Percentiles rank a stretch among this genome's conserved stretches.
Evolutionary conservation across 2,888 invertebrate genomes (phyloP).

Genomic region (Campoplex nolae): DNA sequence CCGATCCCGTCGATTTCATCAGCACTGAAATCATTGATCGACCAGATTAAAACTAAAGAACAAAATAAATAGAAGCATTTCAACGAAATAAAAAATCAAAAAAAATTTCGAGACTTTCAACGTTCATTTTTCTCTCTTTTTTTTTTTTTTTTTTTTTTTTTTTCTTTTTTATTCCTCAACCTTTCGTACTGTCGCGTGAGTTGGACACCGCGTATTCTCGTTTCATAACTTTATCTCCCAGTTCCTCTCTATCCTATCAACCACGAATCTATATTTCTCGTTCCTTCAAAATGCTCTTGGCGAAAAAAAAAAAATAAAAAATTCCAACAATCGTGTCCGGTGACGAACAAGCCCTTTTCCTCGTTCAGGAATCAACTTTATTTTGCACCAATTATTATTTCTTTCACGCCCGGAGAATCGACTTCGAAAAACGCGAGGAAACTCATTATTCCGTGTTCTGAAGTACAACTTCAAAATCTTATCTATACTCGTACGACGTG

Average conservation of each 20-base stretch:
- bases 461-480: background rate
- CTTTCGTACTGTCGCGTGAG: slow-evolving; percentile 11
- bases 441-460: background rate
- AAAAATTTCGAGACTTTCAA: background rate
- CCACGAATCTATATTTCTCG: background rate
- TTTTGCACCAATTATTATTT: background rate
- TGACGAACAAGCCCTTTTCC: too few species aligned
- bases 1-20: background rate
- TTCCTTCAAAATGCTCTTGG: background rate
- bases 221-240: background rate
- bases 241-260: background rate
- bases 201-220: slow-evolving; percentile 16
- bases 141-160: background rate
- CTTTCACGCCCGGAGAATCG: background rate
- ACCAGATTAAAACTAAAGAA: background rate
- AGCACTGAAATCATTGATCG: slow-evolving; percentile 24
- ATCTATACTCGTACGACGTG: background rate
- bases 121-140: background rate
- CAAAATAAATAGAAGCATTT: background rate
- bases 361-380: background rate
- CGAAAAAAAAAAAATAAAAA: background rate
- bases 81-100: background rate
- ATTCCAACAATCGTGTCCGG: too few species aligned
- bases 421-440: background rate
- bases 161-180: background rate